Evolutionary conservation across 1,140 invertebrate species (phyloP).

Genomic region (Bradysia coprophila): DNA sequence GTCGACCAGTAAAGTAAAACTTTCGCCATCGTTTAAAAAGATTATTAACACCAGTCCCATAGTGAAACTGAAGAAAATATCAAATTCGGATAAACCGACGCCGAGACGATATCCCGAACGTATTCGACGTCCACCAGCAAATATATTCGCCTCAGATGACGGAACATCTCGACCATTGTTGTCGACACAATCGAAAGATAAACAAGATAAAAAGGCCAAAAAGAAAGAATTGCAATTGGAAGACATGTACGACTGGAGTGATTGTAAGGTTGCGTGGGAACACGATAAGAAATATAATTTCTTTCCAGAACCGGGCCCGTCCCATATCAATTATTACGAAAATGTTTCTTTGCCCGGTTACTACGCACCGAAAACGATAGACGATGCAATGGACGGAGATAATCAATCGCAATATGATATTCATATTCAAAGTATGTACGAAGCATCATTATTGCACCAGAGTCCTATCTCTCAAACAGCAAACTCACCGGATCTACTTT

Average conservation of each 20-base stretch:
- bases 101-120: background rate
- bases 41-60: background rate
- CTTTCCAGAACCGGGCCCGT: constrained; percentile 2
- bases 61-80: background rate
- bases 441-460: constrained; percentile 2
- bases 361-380: no score
- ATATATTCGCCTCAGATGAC: no score
- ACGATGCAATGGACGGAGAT: no score
- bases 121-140: no score
- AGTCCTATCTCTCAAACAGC: constrained; percentile 2
- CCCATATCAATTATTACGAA: constrained; percentile 1
- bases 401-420: no score
- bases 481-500: no score
- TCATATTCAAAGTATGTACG: background rate
- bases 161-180: background rate
- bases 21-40: background rate
- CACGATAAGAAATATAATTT: constrained; percentile 1
- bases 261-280: background rate
- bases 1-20: no score
- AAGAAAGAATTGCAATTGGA: background rate
- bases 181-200: no score
- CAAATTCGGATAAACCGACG: background rate
- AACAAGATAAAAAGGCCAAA: background rate
- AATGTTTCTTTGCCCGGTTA: background rate
- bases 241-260: background rate